Evolutionary conservation across 2,888 invertebrate species (phyloP).

Genomic region (Nomada flava): DNA sequence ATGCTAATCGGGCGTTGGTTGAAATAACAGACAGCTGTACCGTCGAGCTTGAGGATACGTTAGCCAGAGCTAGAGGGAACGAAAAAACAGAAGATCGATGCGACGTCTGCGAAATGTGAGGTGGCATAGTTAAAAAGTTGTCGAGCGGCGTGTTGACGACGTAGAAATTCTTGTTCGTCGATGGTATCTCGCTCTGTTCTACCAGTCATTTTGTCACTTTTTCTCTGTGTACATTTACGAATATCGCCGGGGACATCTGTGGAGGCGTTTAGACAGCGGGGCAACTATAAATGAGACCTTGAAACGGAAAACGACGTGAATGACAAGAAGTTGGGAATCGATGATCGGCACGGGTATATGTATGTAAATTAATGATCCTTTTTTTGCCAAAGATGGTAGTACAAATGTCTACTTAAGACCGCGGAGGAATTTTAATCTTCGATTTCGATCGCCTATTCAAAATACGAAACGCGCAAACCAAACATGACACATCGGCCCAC

Average conservation of each 20-base stretch:
- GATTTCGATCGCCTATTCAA: background rate
- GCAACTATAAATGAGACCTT: constrained; percentile 17
- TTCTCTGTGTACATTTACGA: constrained; percentile 13
- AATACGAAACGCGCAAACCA: background rate
- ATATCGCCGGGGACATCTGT: constrained; percentile 16
- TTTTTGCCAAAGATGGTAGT: background rate
- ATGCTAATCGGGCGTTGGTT: constrained; percentile 62
- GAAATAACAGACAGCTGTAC: constrained; percentile 59
- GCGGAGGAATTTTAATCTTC: background rate
- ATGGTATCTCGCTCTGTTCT: constrained; percentile 55
- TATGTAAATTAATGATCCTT: constrained; percentile 21
- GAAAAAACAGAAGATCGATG: constrained; percentile 39
- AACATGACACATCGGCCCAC: background rate
- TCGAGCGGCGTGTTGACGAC: constrained; percentile 32
- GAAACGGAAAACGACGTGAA: constrained; percentile 21
- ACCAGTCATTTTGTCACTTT: constrained; percentile 54
- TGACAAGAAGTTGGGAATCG: constrained; percentile 3
- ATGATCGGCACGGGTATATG: background rate
- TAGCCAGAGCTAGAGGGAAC: constrained; percentile 21
- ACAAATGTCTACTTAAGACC: background rate
- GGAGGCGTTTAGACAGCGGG: constrained; percentile 21
- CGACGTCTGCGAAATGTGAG: constrained; percentile 44
- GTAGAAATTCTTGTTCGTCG: constrained; percentile 51
- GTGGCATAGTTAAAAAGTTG: constrained; percentile 56
- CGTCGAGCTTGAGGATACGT: constrained; percentile 34